Evolutionary conservation across 1,140 invertebrate genomes (phyloP).

Genomic region (Brachionus koreanus): DNA sequence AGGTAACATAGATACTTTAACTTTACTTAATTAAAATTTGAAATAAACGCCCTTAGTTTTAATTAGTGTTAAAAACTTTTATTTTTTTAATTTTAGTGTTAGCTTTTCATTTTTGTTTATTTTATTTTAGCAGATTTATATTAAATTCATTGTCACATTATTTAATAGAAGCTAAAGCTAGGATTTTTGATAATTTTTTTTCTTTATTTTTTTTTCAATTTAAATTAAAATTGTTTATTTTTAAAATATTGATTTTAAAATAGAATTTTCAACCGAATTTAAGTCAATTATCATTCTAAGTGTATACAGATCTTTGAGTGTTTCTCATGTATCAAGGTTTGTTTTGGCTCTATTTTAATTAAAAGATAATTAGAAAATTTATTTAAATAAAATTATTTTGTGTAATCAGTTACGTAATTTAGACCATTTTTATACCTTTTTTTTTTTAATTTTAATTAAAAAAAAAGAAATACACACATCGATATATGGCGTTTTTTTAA

Average conservation of each 20-base stretch:
- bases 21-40: neutral
- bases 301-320: neutral
- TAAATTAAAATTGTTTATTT: neutral
- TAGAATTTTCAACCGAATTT: neutral
- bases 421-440: neutral
- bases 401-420: neutral
- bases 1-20: conserved; percentile 25
- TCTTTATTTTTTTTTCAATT: neutral
- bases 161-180: neutral
- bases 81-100: neutral
- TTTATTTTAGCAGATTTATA: neutral
- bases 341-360: neutral
- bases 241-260: neutral
- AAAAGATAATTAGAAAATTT: neutral
- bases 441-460: neutral
- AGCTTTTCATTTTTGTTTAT: neutral
- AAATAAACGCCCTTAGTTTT: neutral
- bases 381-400: neutral
- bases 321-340: neutral
- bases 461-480: neutral
- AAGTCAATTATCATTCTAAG: neutral
- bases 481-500: neutral
- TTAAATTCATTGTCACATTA: neutral
- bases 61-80: neutral
- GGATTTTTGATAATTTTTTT: neutral